Base-by-base conservation (phyloP, 1,140 invertebrate genomes). In the Tenebrio molitor region DNA sequence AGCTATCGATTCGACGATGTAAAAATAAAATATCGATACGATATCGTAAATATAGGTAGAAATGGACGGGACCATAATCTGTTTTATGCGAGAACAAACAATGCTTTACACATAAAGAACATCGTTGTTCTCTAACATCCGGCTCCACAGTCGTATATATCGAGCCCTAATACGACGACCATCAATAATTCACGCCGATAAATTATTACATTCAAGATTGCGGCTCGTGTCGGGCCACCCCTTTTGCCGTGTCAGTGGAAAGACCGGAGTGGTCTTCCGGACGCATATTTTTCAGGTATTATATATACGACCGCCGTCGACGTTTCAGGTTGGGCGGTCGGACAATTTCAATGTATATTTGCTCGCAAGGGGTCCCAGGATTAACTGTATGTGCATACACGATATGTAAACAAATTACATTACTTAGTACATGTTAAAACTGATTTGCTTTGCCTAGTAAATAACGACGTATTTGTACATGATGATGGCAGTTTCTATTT, bases 71-170 rank as follows among this genome's bases (percentile, higher is more conserved):
- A 1, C 17, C 33, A 33, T 69, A 69, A 69, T 69, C 66, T 42
- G 46, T 71, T 71, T 71, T 71, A 71, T 63, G 69, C 46, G 53
- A 63, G 69, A 71, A 71, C 53, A 71, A 71, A 71, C 69, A 71
- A 71, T 71, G 53, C 53, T 71, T 71, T 71, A 50, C 69, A 63
- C 69, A 71, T 63, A 71, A 71, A 71, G 69, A 71, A 64, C 69
- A 66, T 44, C 36, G 36, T 66, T 42, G 33, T 64, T 58, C 53
- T 10, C 46, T 71, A 16, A 63, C 50, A 70, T 70, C 34, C 50
- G 34, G 33, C 50, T 41, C 21, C 33, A 39, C 62, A 65, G 33
- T 41, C 34, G 39, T 25, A 64, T 58, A 42, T 65, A 71, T 71
- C 34, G 36, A 36, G 23, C 67, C 10, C 39, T 69, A 69, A 69